Percentiles rank a stretch among this genome's conserved stretches.
phyloP scores from a whole-genome alignment of 2,797 vertebrate species.

The Neomorphus geoffroyi region DNA sequence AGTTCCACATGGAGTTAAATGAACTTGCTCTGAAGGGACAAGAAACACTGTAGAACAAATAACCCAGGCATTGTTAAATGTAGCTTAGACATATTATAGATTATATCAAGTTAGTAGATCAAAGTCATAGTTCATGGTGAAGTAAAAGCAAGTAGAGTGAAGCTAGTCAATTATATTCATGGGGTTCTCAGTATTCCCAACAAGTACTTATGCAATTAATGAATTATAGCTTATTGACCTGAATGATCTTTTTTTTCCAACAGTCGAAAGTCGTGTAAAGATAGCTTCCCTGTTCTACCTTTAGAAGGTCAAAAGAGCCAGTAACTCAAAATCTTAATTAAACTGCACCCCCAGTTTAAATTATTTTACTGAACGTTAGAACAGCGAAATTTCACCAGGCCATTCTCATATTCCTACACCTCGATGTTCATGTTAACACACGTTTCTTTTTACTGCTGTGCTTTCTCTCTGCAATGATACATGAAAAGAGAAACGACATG shows the following conservation, averaged over 20 bases:
- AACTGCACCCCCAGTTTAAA: neutral
- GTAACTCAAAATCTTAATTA: conserved; percentile 26
- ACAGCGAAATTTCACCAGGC: conserved; percentile 39
- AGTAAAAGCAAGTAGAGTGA: neutral
- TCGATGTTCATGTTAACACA: conserved; percentile 31
- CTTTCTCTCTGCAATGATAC: neutral
- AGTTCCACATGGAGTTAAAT: neutral
- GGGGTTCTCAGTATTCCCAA: neutral
- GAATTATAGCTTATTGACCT: neutral
- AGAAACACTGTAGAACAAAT: neutral
- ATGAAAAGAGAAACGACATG: neutral
- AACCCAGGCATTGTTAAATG: neutral
- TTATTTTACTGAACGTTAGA: conserved; percentile 3
- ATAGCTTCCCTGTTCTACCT: neutral
- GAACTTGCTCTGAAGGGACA: neutral
- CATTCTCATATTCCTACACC: conserved; percentile 1
- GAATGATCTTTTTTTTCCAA: neutral
- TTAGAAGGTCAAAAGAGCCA: neutral
- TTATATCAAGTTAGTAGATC: neutral
- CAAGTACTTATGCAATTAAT: neutral
- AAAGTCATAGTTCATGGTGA: neutral
- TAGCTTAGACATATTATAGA: neutral
- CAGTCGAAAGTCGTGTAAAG: neutral
- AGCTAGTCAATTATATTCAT: neutral
- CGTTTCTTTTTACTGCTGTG: neutral